Percentiles rank a stretch among this genome's conserved stretches.
phyloP scores from a whole-genome alignment of 2,888 invertebrate species.

The Sinodicranocentrus sp. region DNA sequence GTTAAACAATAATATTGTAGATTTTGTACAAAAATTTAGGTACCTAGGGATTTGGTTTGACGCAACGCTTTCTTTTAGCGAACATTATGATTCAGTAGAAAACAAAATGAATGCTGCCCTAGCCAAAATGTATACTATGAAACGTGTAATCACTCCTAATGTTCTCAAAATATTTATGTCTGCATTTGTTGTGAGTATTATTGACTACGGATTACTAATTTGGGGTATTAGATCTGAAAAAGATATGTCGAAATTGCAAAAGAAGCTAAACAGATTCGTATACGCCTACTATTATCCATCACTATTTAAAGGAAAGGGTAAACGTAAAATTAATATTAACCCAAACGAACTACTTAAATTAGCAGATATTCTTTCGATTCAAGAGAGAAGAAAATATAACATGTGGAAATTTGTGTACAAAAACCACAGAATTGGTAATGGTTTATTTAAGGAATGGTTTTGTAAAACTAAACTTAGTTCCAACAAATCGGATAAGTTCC shows the following conservation, averaged over 20 bases:
- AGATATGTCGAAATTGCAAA: background rate
- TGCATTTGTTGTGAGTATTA: background rate
- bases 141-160: conserved; percentile 13
- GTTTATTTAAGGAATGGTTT: no score
- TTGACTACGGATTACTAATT: conserved; percentile 12
- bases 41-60: conserved; percentile 38
- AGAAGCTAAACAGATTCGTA: background rate
- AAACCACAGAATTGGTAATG: no score
- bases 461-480: no score
- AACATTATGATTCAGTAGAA: conserved; percentile 39
- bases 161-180: conserved; percentile 39
- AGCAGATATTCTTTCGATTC: no score
- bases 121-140: background rate
- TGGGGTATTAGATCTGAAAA: background rate
- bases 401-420: no score
- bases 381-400: no score
- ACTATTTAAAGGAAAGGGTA: no score
- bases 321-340: no score
- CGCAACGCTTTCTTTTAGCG: background rate
- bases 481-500: no score
- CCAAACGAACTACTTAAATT: no score
- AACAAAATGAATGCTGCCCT: conserved; percentile 26
- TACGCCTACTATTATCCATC: background rate
- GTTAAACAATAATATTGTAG: background rate
- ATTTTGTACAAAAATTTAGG: conserved; percentile 33